phyloP scores from a whole-genome alignment of 2,888 invertebrate species.

The Pyrrhosoma nymphula region DNA sequence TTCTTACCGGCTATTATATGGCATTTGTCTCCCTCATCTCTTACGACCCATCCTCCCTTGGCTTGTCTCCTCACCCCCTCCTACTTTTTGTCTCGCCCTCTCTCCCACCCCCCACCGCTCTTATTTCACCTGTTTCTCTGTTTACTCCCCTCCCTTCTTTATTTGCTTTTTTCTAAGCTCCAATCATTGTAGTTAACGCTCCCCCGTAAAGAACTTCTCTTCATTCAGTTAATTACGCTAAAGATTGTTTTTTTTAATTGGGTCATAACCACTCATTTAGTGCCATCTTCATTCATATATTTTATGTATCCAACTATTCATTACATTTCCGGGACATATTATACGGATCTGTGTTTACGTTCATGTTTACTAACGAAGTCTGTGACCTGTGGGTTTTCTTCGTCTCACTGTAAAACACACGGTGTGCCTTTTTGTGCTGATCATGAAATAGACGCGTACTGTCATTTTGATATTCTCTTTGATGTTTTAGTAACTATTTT shows the following conservation, averaged over 20 bases:
- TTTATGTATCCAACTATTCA: no score
- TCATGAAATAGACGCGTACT: no score
- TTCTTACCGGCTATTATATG: conserved; percentile 49
- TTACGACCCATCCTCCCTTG: neutral
- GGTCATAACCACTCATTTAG: no score
- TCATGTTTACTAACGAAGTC: no score
- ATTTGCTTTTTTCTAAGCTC: neutral
- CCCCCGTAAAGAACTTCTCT: neutral
- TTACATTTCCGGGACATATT: no score
- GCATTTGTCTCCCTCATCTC: neutral
- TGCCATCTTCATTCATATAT: no score
- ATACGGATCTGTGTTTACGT: no score
- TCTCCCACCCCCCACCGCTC: neutral
- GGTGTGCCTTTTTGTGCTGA: no score
- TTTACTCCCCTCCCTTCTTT: neutral
- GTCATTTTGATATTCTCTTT: no score
- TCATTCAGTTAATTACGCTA: neutral
- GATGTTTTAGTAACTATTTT: no score
- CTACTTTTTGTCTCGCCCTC: neutral
- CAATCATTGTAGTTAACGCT: neutral
- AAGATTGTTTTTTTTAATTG: neutral
- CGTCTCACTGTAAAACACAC: no score
- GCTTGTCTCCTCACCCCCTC: neutral
- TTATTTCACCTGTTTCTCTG: conserved; percentile 1
- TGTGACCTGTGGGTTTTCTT: no score